Evolutionary conservation across 2,113 vertebrate species (phyloP).

Genomic region (Centropus unirufus): DNA sequence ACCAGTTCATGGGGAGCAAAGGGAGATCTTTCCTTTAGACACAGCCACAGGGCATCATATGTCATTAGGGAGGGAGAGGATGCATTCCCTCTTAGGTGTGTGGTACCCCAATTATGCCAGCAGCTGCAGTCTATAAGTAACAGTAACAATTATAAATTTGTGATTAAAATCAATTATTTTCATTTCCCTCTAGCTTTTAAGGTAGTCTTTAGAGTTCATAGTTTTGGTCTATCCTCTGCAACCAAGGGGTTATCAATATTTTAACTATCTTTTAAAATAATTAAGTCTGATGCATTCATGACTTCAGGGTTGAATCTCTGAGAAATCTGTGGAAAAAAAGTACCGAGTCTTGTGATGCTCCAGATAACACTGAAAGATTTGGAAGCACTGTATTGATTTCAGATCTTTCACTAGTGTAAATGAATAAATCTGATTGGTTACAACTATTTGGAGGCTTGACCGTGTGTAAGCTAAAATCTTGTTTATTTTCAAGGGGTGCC

Average conservation of each 20-base stretch:
- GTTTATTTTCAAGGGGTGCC: background rate
- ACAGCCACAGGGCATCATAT: background rate
- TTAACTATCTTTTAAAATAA: background rate
- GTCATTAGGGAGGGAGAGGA: background rate
- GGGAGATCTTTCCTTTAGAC: background rate
- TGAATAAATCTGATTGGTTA: background rate
- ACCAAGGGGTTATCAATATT: background rate
- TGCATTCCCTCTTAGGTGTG: background rate
- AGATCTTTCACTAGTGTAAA: background rate
- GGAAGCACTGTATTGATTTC: background rate
- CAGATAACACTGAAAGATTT: background rate
- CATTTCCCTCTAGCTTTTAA: constrained; percentile 18
- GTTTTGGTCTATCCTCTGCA: background rate
- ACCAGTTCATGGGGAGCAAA: background rate
- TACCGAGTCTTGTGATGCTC: background rate
- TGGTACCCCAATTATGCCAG: background rate
- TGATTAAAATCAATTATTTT: constrained; percentile 2
- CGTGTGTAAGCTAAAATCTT: fast-evolving
- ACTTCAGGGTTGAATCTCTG: background rate
- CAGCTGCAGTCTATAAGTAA: background rate
- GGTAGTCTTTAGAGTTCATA: background rate
- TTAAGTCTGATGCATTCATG: background rate
- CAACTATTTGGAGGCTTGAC: background rate
- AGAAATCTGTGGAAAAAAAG: background rate
- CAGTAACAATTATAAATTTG: background rate